Evolutionary conservation across 2,113 vertebrate genomes (phyloP).

Genomic region (Hippocampus guttulatus): DNA sequence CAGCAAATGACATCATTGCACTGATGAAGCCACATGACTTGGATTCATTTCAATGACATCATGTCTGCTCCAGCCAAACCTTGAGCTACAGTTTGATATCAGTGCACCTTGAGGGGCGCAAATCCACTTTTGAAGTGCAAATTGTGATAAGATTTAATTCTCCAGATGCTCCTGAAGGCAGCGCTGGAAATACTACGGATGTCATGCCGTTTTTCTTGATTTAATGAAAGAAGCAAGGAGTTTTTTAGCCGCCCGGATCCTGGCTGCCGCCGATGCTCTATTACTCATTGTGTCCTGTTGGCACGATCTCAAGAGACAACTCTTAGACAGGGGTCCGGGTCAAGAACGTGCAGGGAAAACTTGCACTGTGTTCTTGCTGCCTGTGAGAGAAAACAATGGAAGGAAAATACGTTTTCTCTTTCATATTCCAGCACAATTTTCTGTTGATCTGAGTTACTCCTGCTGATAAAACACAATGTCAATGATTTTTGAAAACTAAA

Average conservation of each 20-base stretch:
- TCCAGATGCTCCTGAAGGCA: conserved; percentile 26
- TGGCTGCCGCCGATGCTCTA: conserved; percentile 39
- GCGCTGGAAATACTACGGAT: conserved; percentile 16
- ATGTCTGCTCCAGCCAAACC: conserved; percentile 26
- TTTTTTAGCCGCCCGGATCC: conserved; percentile 36
- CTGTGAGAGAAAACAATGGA: not conserved
- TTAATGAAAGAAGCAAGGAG: conserved; percentile 38
- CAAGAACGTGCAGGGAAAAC: conserved; percentile 53
- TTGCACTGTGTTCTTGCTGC: conserved; percentile 10
- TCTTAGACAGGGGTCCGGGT: conserved; percentile 50
- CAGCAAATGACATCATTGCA: conserved; percentile 46
- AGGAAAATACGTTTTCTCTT: conserved; percentile 6
- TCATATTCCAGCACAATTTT: conserved; percentile 12
- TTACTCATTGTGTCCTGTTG: conserved; percentile 58
- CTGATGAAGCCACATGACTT: conserved; percentile 28
- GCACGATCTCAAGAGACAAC: conserved; percentile 48
- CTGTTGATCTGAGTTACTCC: not conserved
- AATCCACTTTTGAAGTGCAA: conserved; percentile 24
- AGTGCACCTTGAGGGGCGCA: conserved; percentile 26
- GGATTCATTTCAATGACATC: conserved; percentile 43
- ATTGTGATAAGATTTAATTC: conserved; percentile 18
- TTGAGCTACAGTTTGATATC: conserved; percentile 24
- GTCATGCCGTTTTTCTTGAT: conserved; percentile 21
- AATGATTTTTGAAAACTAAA: not conserved
- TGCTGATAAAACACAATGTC: not conserved